Base-by-base conservation (phyloP, 2,888 invertebrate species). In the Phanerotoma sp. region DNA sequence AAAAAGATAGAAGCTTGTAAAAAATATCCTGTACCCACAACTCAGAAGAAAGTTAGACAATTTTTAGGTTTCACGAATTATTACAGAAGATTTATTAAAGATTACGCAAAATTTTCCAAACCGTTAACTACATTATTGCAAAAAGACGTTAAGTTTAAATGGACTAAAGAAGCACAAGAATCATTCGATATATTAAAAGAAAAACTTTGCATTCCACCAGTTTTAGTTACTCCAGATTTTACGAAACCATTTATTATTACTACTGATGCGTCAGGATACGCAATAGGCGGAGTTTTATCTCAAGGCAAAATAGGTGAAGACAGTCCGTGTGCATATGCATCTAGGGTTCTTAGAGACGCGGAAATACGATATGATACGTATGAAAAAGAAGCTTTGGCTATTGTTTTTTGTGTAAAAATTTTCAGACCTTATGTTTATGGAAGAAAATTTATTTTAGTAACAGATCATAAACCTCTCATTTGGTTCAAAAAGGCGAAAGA, bases 221-320 rank as follows among this genome's bases (percentile, higher is more conserved):
- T 56, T 53, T 42, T 57, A 37, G 35, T 67, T 54, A 68, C 68
- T 48, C 70, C 72, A 7, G 65, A 73, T 57, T 73, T 71, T 49
- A 33, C 21, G 2, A 54, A 63, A 60, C 53, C 55, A 21, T 72
- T 68, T 56, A 64, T 58, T 44, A 54, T 68, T 22, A 67, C 65
- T 1, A 30, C 44, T 9, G 51, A 44, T 9, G 20, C 45, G 3
- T 30, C 42, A 9, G 50, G 44, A 9, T 21, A 16, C 6, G 46
- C 44, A 28, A 25, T 33, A 9, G 21, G 51, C 35, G 25, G 21
- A 20, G 25, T 38, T 9, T 30, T 38, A 37, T 13, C 42, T 20
- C 38, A 46, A 42, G 15, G 15, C 5, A 22, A 25, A 42, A 13
- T 37, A 1, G 45, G 46, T 4, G 11, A 50, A 38, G 51, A 55